Conservation (phyloP, 2,113 vertebrate genomes). For the Gulo gulo region DNA sequence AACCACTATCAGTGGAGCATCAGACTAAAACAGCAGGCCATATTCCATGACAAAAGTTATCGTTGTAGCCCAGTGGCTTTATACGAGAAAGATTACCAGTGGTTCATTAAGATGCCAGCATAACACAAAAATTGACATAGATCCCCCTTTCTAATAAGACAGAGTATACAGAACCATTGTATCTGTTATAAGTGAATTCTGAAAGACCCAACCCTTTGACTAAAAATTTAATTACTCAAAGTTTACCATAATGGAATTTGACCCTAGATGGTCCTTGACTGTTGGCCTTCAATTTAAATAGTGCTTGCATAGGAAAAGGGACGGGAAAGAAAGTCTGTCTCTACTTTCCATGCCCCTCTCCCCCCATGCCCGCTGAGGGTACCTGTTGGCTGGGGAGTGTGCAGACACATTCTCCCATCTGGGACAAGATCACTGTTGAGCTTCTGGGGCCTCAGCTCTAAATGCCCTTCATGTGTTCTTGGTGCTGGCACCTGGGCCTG, state of each 20-base stretch:
- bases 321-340: background rate
- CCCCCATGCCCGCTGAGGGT: too few relatives aligned
- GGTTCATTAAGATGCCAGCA: background rate
- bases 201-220: background rate
- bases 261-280: background rate
- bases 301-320: background rate
- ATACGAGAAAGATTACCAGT: background rate
- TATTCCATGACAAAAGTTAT: background rate
- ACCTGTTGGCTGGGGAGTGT: background rate
- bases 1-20: too few relatives aligned
- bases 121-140: background rate
- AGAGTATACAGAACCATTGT: background rate
- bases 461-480: rapidly evolving
- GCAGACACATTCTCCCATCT: background rate
- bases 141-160: background rate
- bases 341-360: background rate
- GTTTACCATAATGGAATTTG: background rate
- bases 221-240: background rate
- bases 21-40: background rate
- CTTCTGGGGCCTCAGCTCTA: background rate
- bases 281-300: background rate
- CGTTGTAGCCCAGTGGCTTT: background rate
- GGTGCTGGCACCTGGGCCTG: background rate
- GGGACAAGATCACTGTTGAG: background rate
- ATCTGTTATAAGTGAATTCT: background rate